A percentile compares a stretch with the other conserved stretches of the same genome.
Evolutionary conservation across 2,888 invertebrate species (phyloP).

Genomic region (Pterostichus niger): DNA sequence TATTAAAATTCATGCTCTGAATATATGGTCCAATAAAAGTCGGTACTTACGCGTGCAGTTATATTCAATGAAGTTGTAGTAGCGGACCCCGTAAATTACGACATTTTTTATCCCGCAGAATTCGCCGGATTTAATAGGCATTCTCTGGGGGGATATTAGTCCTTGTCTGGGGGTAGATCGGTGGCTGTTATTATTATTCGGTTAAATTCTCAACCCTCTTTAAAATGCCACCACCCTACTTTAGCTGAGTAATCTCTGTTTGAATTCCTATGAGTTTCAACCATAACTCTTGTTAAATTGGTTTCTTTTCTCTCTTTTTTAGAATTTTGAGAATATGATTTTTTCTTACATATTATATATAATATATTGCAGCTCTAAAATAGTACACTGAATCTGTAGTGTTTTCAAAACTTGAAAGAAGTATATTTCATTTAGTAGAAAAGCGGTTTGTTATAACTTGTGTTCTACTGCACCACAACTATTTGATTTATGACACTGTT

Average conservation of each 20-base stretch:
- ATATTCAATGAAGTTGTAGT: conserved; percentile 55
- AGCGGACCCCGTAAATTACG: conserved; percentile 43
- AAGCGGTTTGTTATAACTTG: no score
- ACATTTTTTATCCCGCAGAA: conserved; percentile 49
- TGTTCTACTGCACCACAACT: no score
- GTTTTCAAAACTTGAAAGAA: no score
- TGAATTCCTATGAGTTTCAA: not conserved
- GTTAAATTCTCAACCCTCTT: conserved; percentile 16
- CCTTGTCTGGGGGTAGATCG: conserved; percentile 25
- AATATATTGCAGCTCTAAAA: no score
- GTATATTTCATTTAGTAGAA: no score
- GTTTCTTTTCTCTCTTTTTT: conserved; percentile 2
- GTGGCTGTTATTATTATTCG: conserved; percentile 22
- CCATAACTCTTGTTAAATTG: conserved; percentile 48
- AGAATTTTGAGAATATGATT: not conserved
- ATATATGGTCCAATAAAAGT: conserved; percentile 54
- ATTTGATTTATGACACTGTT: no score
- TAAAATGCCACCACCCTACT: conserved; percentile 22
- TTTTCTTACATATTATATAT: no score
- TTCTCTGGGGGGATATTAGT: conserved; percentile 38
- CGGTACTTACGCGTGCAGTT: conserved; percentile 40
- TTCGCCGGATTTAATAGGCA: conserved; percentile 43
- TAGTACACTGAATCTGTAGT: no score
- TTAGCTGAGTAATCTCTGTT: conserved; percentile 22
- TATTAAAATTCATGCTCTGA: conserved; percentile 54